These are phyloP conservation scores for Equus przewalskii DNA, from an alignment of 2,113 vertebrate species.

Conservation along the genomic window DNA sequence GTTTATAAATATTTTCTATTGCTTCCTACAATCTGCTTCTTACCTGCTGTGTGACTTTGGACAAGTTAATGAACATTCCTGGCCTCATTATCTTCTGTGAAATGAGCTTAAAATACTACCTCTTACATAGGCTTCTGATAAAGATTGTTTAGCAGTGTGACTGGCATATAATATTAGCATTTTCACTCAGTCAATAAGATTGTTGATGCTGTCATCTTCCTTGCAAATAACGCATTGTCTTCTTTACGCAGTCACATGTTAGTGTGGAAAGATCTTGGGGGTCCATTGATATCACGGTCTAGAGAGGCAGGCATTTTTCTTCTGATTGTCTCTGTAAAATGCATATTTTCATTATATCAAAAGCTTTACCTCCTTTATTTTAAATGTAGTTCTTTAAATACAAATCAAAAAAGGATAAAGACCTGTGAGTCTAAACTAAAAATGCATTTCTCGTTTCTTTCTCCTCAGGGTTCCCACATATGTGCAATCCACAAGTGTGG, in stretches of 20 bases:
- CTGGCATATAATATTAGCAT: background rate
- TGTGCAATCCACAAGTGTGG: no score
- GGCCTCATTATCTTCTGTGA: background rate
- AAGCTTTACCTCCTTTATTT: background rate
- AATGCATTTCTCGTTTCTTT: background rate
- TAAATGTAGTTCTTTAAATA: background rate
- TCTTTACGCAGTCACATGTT: background rate
- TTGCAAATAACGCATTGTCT: background rate
- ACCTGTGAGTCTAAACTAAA: background rate
- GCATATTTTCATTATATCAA: background rate
- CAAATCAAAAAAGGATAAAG: background rate
- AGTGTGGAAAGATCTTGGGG: background rate
- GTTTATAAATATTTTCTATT: background rate
- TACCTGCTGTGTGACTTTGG: background rate
- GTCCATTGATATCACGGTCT: background rate
- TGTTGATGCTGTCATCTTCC: background rate
- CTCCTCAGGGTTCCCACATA: background rate
- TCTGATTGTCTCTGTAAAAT: background rate
- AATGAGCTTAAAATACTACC: background rate
- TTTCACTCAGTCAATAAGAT: background rate
- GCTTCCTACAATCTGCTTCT: background rate
- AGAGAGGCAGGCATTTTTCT: background rate
- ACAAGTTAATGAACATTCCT: background rate
- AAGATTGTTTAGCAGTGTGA: background rate
- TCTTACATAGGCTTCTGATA: background rate